Base-by-base conservation (phyloP, 1,140 invertebrate species). In the Microvelia longipes region DNA sequence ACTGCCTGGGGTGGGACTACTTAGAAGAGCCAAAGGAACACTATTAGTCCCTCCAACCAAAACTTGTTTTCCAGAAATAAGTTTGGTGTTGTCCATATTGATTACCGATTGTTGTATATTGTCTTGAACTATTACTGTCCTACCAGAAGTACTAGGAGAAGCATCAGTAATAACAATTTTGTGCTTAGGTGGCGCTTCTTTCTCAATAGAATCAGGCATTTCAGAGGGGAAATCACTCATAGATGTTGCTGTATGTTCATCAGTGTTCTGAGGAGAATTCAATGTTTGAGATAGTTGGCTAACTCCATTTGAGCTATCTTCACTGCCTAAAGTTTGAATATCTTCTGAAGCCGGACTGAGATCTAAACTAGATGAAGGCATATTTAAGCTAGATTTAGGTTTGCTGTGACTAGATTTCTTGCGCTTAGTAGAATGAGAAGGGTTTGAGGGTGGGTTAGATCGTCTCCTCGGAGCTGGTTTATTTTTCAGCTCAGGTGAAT, bases 401-500 rank as follows among this genome's bases (percentile, higher is more conserved):
- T 85, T 85, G 15, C 79, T 78, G 29, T 85, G 84, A 1, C 83
- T 84, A 30, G 85, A 86, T 74, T 90, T 90, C 77, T 90, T 90
- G 14, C 88, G 80, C 73, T 90, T 90, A 0, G 87, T 85, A 2
- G 85, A 84, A 50, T 87, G 82, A 72, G 83, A 83, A 2, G 88
- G 86, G 80, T 88, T 89, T 0, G 87, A 86, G 0, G 88, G 87
- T 2, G 87, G 87, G 78, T 91, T 90, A 0, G 87, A 87, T 68
- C 88, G 82, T 75, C 88, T 81, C 71, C 88, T 80, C 0, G 88
- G 89, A 1, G 89, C 89, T 0, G 90, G 90, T 77, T 90, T 92
- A 77, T 91, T 89, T 76, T 90, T 90, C 24, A 88, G 75, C 77
- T 91, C 89, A 0, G 89, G 89, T 2, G 88, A 90, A 77, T 90